A percentile compares a stretch with the other conserved stretches of the same genome.
phyloP scores from a whole-genome alignment of 2,113 vertebrate genomes.

The Sminthopsis crassicaudata region DNA sequence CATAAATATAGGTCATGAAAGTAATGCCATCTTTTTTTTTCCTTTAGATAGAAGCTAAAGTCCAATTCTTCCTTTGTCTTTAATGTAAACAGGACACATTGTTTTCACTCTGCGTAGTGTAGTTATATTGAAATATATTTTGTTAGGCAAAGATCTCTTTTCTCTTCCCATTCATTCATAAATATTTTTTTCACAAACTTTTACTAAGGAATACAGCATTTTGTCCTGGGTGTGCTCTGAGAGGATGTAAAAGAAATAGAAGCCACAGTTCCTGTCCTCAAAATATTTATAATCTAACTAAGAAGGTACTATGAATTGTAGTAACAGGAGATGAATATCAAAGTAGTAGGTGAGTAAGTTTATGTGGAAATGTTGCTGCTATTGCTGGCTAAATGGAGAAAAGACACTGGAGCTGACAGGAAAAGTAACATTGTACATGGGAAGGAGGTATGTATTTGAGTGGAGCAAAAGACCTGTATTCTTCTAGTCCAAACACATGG shows the following conservation, averaged over 20 bases:
- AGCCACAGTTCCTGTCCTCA: not conserved
- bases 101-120: slow-evolving; percentile 43
- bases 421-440: not conserved
- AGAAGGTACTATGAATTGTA: not conserved
- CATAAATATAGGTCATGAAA: slow-evolving; percentile 71
- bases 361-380: not conserved
- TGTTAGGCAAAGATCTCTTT: slow-evolving; percentile 62
- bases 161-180: slow-evolving; percentile 63
- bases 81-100: slow-evolving; percentile 53
- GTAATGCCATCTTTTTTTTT: slow-evolving; percentile 57
- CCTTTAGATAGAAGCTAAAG: slow-evolving; percentile 51
- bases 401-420: not conserved
- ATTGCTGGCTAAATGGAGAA: not conserved
- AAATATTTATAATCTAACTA: not conserved
- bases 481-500: not conserved
- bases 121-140: slow-evolving; percentile 75
- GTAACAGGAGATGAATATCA: not conserved
- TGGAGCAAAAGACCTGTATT: not conserved
- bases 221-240: not conserved
- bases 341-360: not conserved
- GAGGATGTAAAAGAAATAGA: not conserved
- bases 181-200: too few relatives aligned
- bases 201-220: not conserved
- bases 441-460: not conserved
- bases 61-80: slow-evolving; percentile 56